Percentiles rank a stretch among this genome's conserved stretches.
These are phyloP conservation scores for Platycnemis pennipes DNA, from an alignment of 2,888 invertebrate species.

Conservation along the genomic window DNA sequence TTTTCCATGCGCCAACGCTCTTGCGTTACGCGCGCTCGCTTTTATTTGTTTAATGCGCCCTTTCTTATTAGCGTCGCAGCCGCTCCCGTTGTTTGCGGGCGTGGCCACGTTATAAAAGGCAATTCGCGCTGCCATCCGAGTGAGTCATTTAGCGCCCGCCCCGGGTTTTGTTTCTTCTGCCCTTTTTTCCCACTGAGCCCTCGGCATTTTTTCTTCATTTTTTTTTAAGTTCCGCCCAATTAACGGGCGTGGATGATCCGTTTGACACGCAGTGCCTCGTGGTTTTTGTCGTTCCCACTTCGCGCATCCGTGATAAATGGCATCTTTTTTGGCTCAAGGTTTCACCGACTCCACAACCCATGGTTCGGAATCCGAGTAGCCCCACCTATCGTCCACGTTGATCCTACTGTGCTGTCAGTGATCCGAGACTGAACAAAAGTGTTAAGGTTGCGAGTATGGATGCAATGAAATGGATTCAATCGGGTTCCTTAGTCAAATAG, in stretches of 20 bases:
- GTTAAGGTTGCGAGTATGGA: no score
- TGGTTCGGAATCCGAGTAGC: background rate
- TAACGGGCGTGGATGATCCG: slow-evolving; percentile 36
- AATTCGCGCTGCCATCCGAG: slow-evolving; percentile 36
- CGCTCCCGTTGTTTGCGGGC: slow-evolving; percentile 39
- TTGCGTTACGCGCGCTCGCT: slow-evolving; percentile 1
- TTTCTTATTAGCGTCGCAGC: slow-evolving; percentile 16
- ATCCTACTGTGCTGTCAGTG: no score
- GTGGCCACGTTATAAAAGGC: slow-evolving; percentile 11
- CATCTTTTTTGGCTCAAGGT: background rate
- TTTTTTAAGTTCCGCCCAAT: slow-evolving; percentile 26
- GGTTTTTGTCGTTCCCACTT: background rate
- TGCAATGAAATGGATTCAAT: no score
- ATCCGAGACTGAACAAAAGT: no score
- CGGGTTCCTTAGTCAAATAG: no score
- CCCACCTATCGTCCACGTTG: no score
- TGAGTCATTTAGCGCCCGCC: slow-evolving; percentile 11
- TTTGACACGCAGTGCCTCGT: slow-evolving; percentile 16
- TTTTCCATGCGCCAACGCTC: background rate
- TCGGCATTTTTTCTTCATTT: background rate
- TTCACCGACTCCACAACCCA: background rate
- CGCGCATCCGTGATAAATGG: slow-evolving; percentile 39
- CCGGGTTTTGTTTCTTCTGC: background rate
- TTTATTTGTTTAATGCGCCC: slow-evolving; percentile 36
- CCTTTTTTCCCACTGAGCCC: background rate